Evolutionary conservation across 2,797 vertebrate genomes (phyloP).

Genomic region (Linurgus olivaceus): DNA sequence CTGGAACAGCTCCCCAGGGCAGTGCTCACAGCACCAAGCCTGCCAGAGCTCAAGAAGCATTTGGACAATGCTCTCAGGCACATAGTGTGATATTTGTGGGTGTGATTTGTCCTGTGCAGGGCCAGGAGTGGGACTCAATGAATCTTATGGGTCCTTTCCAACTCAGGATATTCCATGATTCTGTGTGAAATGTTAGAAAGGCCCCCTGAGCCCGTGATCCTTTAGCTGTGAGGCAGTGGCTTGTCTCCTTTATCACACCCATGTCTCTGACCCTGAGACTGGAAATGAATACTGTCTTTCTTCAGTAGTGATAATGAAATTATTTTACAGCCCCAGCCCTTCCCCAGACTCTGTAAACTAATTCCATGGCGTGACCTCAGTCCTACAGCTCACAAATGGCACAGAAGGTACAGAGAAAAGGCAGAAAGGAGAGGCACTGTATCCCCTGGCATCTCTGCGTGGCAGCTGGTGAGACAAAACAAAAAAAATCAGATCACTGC

Average conservation of each 20-base stretch:
- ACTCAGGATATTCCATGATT: neutral
- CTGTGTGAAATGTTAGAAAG: neutral
- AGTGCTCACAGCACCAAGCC: neutral
- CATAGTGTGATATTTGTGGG: neutral
- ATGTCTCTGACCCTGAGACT: neutral
- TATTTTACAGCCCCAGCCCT: neutral
- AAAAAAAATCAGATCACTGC: constrained; percentile 46
- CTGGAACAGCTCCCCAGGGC: neutral
- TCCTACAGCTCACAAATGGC: neutral
- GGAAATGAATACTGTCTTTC: neutral
- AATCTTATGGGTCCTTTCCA: neutral
- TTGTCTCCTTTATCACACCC: neutral
- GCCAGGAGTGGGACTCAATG: neutral
- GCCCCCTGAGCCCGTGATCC: neutral
- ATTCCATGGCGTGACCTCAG: neutral
- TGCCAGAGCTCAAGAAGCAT: neutral
- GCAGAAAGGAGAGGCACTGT: constrained; percentile 14
- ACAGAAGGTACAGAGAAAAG: neutral
- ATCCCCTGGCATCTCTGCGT: constrained; percentile 36
- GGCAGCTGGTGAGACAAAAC: constrained; percentile 64
- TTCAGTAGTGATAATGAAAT: neutral
- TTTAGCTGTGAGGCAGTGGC: neutral
- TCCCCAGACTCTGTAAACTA: neutral
- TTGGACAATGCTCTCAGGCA: neutral
- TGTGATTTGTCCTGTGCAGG: neutral